These are phyloP conservation scores for Sinonovacula constricta DNA, from an alignment of 1,140 invertebrate genomes.

Conservation along the genomic window DNA sequence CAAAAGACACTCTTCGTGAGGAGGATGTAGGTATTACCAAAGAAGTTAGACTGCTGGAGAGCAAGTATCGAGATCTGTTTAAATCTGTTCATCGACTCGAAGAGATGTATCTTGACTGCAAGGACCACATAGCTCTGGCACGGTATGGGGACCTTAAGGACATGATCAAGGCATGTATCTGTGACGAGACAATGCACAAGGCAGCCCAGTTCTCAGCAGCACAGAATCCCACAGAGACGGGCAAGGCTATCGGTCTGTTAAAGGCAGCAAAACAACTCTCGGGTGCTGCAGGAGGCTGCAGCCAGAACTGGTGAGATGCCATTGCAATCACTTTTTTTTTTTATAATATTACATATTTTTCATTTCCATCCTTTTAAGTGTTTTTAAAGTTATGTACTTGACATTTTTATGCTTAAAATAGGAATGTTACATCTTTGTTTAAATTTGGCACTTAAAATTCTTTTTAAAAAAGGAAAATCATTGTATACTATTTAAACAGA, in stretches of 20 bases:
- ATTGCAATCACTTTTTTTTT: no score
- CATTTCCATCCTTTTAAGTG: no score
- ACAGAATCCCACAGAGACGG: neutral
- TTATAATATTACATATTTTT: no score
- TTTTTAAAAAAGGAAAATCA: no score
- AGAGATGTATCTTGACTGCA: slow-evolving; percentile 19
- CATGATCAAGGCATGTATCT: slow-evolving; percentile 45
- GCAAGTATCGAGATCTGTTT: slow-evolving; percentile 23
- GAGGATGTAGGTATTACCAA: slow-evolving; percentile 33
- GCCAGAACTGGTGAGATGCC: slow-evolving; percentile 26
- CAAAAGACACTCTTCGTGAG: slow-evolving; percentile 36
- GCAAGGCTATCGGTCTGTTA: slow-evolving; percentile 18
- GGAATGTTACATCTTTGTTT: no score
- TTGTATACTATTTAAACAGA: no score
- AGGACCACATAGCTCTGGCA: slow-evolving; percentile 23
- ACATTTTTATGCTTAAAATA: no score
- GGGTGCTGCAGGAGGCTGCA: neutral
- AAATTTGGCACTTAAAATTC: no score
- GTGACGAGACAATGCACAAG: slow-evolving; percentile 31
- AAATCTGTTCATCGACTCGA: slow-evolving; percentile 22
- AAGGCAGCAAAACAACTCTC: slow-evolving; percentile 33
- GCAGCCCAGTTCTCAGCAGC: slow-evolving; percentile 21
- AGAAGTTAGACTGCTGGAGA: slow-evolving; percentile 13
- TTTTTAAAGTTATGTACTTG: no score
- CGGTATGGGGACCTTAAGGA: slow-evolving; percentile 39